phyloP scores from a whole-genome alignment of 2,113 vertebrate species.

The Eudorcas thomsonii region DNA sequence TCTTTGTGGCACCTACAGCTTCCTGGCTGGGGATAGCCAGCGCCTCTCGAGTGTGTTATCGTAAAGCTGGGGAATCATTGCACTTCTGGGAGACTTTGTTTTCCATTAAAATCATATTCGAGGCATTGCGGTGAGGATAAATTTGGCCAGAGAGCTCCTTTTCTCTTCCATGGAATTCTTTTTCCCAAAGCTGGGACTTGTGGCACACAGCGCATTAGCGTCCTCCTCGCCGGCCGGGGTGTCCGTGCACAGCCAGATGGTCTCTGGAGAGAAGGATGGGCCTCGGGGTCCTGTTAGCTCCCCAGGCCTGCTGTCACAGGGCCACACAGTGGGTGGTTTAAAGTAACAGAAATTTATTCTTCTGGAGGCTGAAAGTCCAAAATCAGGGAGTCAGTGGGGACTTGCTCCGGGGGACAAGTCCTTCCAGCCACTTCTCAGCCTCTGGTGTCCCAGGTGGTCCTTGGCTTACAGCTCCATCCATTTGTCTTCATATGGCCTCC shows the following conservation, averaged over 20 bases:
- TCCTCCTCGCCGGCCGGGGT: fast-evolving
- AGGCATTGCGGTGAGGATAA: fast-evolving
- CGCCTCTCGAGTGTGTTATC: fast-evolving
- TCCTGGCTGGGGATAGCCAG: not conserved
- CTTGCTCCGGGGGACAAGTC: not conserved
- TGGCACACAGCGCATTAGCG: fast-evolving
- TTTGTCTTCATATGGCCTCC: not conserved
- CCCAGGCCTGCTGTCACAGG: not conserved
- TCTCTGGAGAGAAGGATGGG: fast-evolving
- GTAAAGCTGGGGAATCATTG: not conserved
- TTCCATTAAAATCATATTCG: fast-evolving
- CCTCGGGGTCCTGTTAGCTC: not conserved
- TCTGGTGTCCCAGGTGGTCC: not conserved
- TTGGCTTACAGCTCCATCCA: too few relatives aligned
- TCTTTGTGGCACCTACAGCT: not conserved
- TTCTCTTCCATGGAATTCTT: not conserved
- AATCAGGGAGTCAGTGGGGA: fast-evolving
- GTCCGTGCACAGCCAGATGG: fast-evolving
- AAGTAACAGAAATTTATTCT: not conserved
- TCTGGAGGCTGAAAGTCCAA: not conserved
- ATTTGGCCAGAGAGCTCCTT: not conserved
- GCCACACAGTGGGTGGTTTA: too few relatives aligned
- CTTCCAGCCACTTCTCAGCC: not conserved
- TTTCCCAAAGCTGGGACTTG: too few relatives aligned
- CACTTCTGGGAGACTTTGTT: not conserved